Evolutionary conservation across 35 echinoderm and acorn worm genomes (phyloP), one percentile per base, ranked within the genome.

Genomic region (Anneissia japonica): DNA sequence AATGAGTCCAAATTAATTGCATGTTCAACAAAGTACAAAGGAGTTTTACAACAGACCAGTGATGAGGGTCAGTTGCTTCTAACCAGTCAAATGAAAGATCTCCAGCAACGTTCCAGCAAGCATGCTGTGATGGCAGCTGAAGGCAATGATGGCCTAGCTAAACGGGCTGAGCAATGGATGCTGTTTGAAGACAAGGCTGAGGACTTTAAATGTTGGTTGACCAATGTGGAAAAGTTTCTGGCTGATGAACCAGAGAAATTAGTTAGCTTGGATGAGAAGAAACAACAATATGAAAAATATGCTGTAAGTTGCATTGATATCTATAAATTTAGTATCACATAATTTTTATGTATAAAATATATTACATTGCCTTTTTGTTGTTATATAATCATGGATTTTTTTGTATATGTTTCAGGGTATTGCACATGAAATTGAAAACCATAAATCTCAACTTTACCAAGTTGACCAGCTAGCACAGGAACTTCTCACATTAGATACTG

Each of bases 401-500:
- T 4, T 82, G 39, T 89, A 39, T 87, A 28, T 77, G 16, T 19
- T 91, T n/a, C 81, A 92, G 90, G 85, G 85, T 35, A 74, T 92
- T 37, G 82, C 87, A 46, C 82, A 74, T 75, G 90, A 92, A 21
- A 84, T 92, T 32, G 56, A 77, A 32, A 77, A 77, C 31, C 90
- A 87, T 79, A 64, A 75, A 41, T 55, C 36, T 30, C 87, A 87
- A 39, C 80, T 92, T 19, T 35, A 78, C 39, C 85, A 92, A 33
- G 38, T 75, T 38, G 85, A 84, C 5, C 46, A 56, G 1, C 83
- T 75, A 73, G 80, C 90, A 13, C 21, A 33, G 56, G 43, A 79
- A 34, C 46, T 92, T 17, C 35, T 92, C 32, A 9, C 38, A 51
- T 76, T 72, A 30, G 79, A 83, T 51, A 88, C 86, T 28, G 76